These are phyloP conservation scores for Zophobas morio DNA, from an alignment of 1,140 invertebrate species.

Conservation along the genomic window DNA sequence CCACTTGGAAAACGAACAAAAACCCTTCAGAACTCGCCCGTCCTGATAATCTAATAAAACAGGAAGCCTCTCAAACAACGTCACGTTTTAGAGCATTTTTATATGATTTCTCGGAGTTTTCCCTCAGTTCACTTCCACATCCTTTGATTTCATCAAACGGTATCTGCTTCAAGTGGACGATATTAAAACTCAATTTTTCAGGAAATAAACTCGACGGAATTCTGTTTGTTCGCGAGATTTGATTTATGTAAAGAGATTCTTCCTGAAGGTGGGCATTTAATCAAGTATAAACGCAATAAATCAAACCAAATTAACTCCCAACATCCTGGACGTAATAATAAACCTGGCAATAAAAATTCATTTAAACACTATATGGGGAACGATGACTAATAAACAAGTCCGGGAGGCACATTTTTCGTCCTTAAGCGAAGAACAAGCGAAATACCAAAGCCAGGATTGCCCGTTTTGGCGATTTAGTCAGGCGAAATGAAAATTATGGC, in stretches of 20 bases:
- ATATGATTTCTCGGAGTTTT: background rate
- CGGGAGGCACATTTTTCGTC: too few species aligned
- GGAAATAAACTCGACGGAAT: too few species aligned
- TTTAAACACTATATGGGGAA: slow-evolving; percentile 3
- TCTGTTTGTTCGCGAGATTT: too few species aligned
- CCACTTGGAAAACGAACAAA: slow-evolving; percentile 4
- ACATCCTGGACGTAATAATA: background rate
- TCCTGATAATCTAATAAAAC: slow-evolving; percentile 6
- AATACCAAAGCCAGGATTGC: too few species aligned
- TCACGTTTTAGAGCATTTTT: background rate
- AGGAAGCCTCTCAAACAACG: slow-evolving; percentile 7
- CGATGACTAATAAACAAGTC: background rate
- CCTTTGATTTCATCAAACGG: background rate
- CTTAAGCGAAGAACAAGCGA: too few species aligned
- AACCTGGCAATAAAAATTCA: slow-evolving; percentile 19
- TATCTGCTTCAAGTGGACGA: background rate
- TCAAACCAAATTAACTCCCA: background rate
- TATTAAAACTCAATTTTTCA: too few species aligned
- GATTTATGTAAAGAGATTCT: background rate
- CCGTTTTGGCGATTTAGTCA: too few species aligned
- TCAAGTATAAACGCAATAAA: background rate
- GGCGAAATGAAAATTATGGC: too few species aligned
- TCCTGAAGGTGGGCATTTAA: background rate
- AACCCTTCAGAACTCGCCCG: background rate
- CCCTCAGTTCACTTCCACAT: background rate